phyloP scores from a whole-genome alignment of 2,113 vertebrate species.

The Trogon melanurus region DNA sequence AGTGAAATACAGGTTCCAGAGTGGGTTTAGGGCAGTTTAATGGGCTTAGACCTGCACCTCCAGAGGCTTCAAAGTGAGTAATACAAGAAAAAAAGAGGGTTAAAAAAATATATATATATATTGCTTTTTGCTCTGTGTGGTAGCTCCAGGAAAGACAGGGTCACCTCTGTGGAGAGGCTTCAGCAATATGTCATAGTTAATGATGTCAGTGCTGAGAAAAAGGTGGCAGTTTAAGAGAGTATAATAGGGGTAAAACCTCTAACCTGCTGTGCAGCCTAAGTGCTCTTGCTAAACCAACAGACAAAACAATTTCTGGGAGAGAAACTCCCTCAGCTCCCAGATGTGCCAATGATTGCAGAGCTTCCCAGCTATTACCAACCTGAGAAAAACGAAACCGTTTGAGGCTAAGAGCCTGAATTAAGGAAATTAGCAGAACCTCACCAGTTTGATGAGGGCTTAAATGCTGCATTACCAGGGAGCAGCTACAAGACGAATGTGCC shows the following conservation, averaged over 20 bases:
- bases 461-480: background rate
- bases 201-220: constrained; percentile 30
- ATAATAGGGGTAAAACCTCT: constrained; percentile 42
- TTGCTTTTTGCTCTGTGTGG: background rate
- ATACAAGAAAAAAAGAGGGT: background rate
- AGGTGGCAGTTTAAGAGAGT: constrained; percentile 48
- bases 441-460: background rate
- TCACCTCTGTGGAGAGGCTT: constrained; percentile 47
- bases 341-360: background rate
- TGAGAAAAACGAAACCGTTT: background rate
- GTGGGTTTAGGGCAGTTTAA: background rate
- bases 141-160: background rate
- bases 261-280: constrained; percentile 30
- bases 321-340: background rate
- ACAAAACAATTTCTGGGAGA: constrained; percentile 11
- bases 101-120: background rate
- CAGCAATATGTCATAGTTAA: constrained; percentile 37
- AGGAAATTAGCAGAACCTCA: background rate
- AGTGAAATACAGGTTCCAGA: background rate
- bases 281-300: background rate
- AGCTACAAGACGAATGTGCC: fast-evolving
- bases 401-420: background rate
- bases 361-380: background rate
- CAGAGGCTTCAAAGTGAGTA: background rate
- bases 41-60: background rate